phyloP scores from a whole-genome alignment of 2,888 invertebrate species.

The Sinodicranocentrus sp. region DNA sequence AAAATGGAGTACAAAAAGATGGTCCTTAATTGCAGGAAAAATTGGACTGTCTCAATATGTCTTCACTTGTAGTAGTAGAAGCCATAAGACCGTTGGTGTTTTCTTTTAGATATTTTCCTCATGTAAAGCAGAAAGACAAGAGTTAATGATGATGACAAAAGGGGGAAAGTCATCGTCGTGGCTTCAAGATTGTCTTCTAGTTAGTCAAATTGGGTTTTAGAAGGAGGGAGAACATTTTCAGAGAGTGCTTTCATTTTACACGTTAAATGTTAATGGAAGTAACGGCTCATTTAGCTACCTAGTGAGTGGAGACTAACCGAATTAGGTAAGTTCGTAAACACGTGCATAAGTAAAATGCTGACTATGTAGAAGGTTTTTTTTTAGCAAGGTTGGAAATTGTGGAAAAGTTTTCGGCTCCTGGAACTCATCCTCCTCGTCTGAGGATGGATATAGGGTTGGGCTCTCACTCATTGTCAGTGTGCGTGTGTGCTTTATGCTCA shows the following conservation, averaged over 20 bases:
- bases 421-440: no score
- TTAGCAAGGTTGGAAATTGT: slow-evolving; percentile 41
- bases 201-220: background rate
- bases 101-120: background rate
- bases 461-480: no score
- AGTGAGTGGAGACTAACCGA: slow-evolving; percentile 29
- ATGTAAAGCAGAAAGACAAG: background rate
- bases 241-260: slow-evolving; percentile 35
- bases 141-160: slow-evolving; percentile 10
- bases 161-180: slow-evolving; percentile 18
- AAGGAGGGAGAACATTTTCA: background rate
- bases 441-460: no score
- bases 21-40: no score
- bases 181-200: slow-evolving; percentile 6
- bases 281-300: slow-evolving; percentile 70
- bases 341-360: background rate
- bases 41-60: no score
- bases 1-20: no score
- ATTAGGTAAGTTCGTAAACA: slow-evolving; percentile 22
- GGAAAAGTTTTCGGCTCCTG: slow-evolving; percentile 28
- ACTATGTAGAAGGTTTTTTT: slow-evolving; percentile 15
- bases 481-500: no score
- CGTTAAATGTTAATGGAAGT: slow-evolving; percentile 72
- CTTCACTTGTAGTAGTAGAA: no score
- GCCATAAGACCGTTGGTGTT: no score